These are phyloP conservation scores for Arrhopalites spinosus DNA, from an alignment of 2,888 invertebrate genomes.

Conservation along the genomic window DNA sequence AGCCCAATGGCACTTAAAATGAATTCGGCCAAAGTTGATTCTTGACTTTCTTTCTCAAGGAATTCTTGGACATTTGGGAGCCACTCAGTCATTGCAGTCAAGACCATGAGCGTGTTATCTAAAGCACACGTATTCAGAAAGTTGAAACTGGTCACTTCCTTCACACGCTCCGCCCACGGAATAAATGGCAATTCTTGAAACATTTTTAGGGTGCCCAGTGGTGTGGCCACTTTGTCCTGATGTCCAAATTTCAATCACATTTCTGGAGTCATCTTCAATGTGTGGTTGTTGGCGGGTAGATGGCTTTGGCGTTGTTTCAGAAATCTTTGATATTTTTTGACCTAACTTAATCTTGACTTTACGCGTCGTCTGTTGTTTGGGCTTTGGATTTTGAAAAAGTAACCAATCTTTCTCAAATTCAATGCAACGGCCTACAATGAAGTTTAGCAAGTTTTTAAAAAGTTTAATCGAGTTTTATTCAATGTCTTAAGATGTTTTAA, in stretches of 20 bases:
- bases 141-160: no score
- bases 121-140: slow-evolving; percentile 13
- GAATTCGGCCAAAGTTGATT: background rate
- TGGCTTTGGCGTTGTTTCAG: no score
- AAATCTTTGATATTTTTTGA: background rate
- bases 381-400: background rate
- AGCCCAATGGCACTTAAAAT: background rate
- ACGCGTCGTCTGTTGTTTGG: background rate
- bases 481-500: no score
- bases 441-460: background rate
- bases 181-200: slow-evolving; percentile 3
- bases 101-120: slow-evolving; percentile 2
- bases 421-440: background rate
- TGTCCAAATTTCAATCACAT: background rate
- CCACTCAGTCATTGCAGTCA: background rate
- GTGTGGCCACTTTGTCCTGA: background rate
- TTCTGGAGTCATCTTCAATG: background rate
- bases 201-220: background rate
- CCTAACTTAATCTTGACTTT: no score
- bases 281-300: no score
- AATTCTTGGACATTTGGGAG: background rate
- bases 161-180: background rate
- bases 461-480: background rate
- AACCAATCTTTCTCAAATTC: background rate
- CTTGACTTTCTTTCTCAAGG: background rate